Conservation (phyloP, 2,113 vertebrate species). For the Pomatorhinus ruficollis region DNA sequence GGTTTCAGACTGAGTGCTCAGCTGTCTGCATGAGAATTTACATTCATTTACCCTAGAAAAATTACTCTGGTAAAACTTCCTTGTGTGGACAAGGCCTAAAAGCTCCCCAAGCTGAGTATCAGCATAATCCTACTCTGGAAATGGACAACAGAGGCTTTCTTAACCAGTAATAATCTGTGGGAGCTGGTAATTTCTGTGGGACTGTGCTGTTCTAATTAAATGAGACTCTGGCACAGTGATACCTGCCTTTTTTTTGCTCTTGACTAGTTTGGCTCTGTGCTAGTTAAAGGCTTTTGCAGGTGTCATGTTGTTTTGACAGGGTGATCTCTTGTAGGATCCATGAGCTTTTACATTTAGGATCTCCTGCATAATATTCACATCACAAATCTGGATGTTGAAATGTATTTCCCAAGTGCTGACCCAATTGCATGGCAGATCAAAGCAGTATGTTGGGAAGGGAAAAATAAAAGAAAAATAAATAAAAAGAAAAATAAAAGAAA, state of each 20-base stretch:
- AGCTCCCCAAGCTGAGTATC: not conserved
- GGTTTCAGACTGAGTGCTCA: not conserved
- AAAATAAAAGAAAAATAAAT: not conserved
- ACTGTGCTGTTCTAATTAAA: not conserved
- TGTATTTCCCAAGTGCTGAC: constrained; percentile 50
- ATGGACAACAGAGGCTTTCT: not conserved
- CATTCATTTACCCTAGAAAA: not conserved
- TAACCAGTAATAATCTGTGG: not conserved
- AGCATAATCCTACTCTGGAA: not conserved
- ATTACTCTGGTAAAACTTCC: not conserved
- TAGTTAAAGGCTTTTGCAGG: not conserved
- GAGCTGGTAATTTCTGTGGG: not conserved
- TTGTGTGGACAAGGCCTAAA: not conserved
- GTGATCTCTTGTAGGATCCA: not conserved
- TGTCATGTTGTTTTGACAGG: not conserved
- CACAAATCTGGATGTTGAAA: constrained; percentile 36
- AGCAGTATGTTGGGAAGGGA: not conserved
- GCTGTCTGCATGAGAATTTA: not conserved
- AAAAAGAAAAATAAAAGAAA: not conserved
- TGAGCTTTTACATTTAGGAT: constrained; percentile 16
- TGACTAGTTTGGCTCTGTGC: not conserved
- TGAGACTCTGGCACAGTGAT: not conserved
- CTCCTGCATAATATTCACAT: constrained; percentile 6
- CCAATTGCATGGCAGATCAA: constrained; percentile 65
- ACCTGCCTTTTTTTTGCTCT: not conserved